phyloP scores from a whole-genome alignment of 1,140 invertebrate species.

The Drosophila sturtevanti region DNA sequence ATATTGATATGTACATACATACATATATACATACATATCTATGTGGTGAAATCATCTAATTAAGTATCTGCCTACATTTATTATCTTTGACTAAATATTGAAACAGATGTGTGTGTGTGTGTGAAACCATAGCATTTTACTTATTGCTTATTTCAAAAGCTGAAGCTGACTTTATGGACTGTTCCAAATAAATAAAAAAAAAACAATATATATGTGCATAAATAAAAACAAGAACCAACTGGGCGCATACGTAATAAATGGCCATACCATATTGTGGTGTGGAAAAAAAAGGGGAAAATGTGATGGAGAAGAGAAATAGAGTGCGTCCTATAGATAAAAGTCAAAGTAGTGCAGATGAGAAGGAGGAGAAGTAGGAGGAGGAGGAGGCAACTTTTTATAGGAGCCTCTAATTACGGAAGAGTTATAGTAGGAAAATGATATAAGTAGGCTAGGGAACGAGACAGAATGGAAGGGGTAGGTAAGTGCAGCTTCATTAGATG shows the following conservation, averaged over 20 bases:
- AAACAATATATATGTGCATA: no score
- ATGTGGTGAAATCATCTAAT: background rate
- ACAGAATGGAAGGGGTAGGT: background rate
- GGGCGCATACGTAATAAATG: slow-evolving; percentile 67
- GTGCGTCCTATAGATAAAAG: slow-evolving; percentile 35
- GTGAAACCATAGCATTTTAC: no score
- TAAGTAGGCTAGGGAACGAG: no score
- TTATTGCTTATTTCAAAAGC: background rate
- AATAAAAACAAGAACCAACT: slow-evolving; percentile 32
- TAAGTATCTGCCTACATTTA: background rate
- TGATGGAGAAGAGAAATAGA: no score
- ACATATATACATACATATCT: no score
- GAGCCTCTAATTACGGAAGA: slow-evolving; percentile 53
- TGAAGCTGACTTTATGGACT: background rate
- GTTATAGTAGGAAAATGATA: no score
- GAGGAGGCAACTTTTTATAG: slow-evolving; percentile 37
- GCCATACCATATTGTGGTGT: background rate
- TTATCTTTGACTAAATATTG: slow-evolving; percentile 37
- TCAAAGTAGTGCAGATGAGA: slow-evolving; percentile 22
- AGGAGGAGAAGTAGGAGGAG: slow-evolving; percentile 14
- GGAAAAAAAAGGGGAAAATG: no score
- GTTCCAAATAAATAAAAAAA: no score
- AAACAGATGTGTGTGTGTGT: slow-evolving; percentile 28
- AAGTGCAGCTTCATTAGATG: slow-evolving; percentile 46
- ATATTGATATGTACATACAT: background rate